Percentiles rank a stretch among this genome's conserved stretches.
Evolutionary conservation across 2,888 invertebrate species (phyloP).

Genomic region (Seira musarum): DNA sequence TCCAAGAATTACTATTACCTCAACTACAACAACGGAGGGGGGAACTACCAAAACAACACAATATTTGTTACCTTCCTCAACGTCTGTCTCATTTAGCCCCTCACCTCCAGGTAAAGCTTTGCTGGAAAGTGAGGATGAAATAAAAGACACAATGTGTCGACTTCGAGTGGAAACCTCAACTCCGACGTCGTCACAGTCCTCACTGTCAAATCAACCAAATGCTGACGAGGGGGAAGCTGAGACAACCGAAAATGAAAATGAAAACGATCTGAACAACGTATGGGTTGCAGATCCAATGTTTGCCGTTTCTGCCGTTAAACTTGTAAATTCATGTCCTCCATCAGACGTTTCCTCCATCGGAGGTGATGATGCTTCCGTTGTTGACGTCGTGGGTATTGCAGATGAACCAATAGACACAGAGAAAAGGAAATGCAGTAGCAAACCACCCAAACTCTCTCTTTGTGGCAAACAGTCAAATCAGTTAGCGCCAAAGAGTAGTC

Average conservation of each 20-base stretch:
- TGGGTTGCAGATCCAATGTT: conserved; percentile 63
- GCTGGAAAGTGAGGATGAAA: background rate
- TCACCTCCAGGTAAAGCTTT: conserved; percentile 37
- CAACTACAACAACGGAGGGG: background rate
- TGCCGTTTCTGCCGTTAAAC: conserved; percentile 62
- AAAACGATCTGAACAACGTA: conserved; percentile 44
- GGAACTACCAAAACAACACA: conserved; percentile 7
- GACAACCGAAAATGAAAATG: conserved; percentile 46
- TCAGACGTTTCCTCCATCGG: conserved; percentile 17
- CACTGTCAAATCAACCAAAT: conserved; percentile 16
- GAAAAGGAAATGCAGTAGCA: conserved; percentile 15
- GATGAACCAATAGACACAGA: background rate
- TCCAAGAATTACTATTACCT: conserved; percentile 35
- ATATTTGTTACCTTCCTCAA: conserved; percentile 14
- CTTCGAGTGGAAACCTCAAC: too few species aligned
- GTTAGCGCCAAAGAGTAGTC: conserved; percentile 21
- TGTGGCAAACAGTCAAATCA: conserved; percentile 48
- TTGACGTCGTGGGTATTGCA: background rate
- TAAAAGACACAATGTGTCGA: background rate
- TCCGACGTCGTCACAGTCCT: background rate
- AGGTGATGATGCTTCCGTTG: conserved; percentile 13
- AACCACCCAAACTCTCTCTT: conserved; percentile 31
- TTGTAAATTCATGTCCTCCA: conserved; percentile 30
- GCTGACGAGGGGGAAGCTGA: conserved; percentile 46
- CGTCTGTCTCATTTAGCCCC: conserved; percentile 53